These are phyloP conservation scores for Jacana jacana DNA, from an alignment of 2,113 vertebrate species.

Conservation along the genomic window DNA sequence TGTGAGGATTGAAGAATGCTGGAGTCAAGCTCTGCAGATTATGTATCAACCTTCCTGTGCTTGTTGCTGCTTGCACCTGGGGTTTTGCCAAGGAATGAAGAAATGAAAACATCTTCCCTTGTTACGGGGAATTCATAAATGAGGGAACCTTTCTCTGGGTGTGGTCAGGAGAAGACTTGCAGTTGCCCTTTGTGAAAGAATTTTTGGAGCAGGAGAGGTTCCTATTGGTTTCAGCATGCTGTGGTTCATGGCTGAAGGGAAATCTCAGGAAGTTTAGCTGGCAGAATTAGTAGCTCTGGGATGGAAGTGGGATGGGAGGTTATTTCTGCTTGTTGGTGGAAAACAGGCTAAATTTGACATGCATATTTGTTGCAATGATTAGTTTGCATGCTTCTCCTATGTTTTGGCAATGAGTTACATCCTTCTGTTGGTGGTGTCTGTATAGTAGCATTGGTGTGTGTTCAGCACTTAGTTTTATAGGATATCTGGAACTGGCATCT, in stretches of 20 bases:
- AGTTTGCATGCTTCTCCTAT: not conserved
- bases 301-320: not conserved
- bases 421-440: not conserved
- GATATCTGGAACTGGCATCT: not conserved
- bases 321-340: not conserved
- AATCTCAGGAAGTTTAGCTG: not conserved
- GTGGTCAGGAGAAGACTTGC: not conserved
- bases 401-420: not conserved
- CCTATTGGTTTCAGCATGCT: not conserved
- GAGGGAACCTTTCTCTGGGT: not conserved
- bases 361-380: not conserved
- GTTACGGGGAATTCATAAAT: not conserved
- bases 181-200: not conserved
- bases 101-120: not conserved
- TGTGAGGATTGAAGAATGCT: not conserved
- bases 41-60: not conserved
- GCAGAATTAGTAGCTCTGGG: not conserved
- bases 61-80: slow-evolving; percentile 5
- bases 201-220: not conserved
- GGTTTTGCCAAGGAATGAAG: not conserved
- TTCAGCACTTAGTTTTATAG: not conserved
- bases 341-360: not conserved
- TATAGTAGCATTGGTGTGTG: not conserved
- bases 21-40: not conserved
- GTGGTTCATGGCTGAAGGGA: not conserved